A percentile compares a stretch with the other conserved stretches of the same genome.
These are phyloP conservation scores for Parotia lawesii DNA, from an alignment of 2,113 vertebrate species.

Conservation along the genomic window DNA sequence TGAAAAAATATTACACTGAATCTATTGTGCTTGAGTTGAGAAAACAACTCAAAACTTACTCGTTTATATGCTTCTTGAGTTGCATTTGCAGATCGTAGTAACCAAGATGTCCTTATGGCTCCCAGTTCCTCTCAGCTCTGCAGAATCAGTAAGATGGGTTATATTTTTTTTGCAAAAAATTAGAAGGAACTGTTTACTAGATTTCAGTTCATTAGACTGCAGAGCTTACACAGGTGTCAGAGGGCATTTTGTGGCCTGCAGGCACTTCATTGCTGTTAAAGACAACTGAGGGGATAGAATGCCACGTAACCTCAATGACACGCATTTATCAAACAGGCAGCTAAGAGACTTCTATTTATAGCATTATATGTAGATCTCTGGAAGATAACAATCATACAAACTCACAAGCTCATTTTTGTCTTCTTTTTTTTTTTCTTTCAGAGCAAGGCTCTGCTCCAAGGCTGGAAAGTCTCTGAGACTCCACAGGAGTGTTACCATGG, in stretches of 20 bases:
- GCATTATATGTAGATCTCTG: neutral
- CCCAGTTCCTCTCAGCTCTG: neutral
- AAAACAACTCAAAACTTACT: neutral
- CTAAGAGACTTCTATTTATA: neutral
- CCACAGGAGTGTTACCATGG: slow-evolving; percentile 12
- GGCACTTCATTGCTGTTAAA: slow-evolving; percentile 27
- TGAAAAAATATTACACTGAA: neutral
- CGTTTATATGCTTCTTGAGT: neutral
- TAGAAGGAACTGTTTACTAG: neutral
- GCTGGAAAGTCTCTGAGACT: neutral
- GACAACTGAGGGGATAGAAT: neutral
- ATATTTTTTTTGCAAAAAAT: neutral
- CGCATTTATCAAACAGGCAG: slow-evolving; percentile 35
- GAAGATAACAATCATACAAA: neutral
- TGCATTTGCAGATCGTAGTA: neutral
- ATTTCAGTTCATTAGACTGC: neutral
- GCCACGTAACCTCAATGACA: neutral
- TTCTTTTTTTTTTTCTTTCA: neutral
- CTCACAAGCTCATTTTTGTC: neutral
- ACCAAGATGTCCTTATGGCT: neutral
- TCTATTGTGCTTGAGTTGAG: neutral
- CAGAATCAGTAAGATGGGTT: neutral
- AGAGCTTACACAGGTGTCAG: slow-evolving; percentile 29
- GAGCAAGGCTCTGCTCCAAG: neutral
- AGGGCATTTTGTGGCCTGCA: slow-evolving; percentile 17